Base-by-base conservation (phyloP, 2,888 invertebrate species). In the Caenorhabditis macrosperma region DNA sequence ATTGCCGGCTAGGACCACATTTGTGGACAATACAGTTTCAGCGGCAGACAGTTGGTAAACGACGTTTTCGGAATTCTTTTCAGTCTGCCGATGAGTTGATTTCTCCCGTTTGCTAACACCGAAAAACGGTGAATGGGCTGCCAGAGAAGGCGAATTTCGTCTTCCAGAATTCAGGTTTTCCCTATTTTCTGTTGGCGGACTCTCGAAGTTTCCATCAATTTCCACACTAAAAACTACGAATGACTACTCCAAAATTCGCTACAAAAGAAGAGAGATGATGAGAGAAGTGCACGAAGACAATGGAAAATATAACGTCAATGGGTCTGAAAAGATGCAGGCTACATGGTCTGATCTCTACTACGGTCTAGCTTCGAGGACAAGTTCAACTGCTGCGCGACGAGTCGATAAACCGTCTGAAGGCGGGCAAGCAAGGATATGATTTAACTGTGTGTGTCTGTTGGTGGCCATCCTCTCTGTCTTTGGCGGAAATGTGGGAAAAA, bases 331-430 rank as follows among this genome's bases (percentile, higher is more conserved):
- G 20, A 28, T 30, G 30, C 17, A 54, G 54, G 54, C 54, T 54
- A 54, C 54, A 54, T 30, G 54, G 33, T 30, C 28, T 54, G 54
- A 54, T 54, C 54, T 30, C 33, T 54, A 24, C 61, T 61, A 71
- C 71, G 54, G 35, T 71, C 61, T 61, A 61, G 71, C 61, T 60
- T 17, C 15, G 57, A 22, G 38, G 57, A 59, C 59, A 44, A 59
- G 59, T 52, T 57, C 46, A 44, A 46, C 46, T 67, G 54, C 66
- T 48, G 24, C 22, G 22, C 46, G 46, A 35, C 46, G 52, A 54
- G 52, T 54, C 52, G 6, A 26, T 30, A 54, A 28, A 38, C 44
- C 46, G 26, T 41, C 35, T 55, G 55, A 35, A 20, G 55, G 22
- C 24, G 44, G 61, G 61, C 44, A 71, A 41, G 52, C 38, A 38